A percentile compares a stretch with the other conserved stretches of the same genome.
These are phyloP conservation scores for Epistrophe eligans DNA, from an alignment of 2,888 invertebrate species.

Conservation along the genomic window DNA sequence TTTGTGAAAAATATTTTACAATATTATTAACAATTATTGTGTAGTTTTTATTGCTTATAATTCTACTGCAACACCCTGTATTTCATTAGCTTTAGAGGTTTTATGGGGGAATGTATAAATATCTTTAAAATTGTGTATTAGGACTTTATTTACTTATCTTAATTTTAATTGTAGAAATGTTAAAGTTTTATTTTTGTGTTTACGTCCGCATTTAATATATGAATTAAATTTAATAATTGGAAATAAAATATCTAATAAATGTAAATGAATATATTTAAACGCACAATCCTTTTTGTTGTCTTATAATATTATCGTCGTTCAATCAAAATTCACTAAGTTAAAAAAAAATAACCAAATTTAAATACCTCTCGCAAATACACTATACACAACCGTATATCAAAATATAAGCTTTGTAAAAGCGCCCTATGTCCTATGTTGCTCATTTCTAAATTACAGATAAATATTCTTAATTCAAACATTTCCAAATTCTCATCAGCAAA, in stretches of 20 bases:
- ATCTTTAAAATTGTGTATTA: slow-evolving; percentile 11
- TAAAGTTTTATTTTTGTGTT: background rate
- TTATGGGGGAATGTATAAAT: background rate
- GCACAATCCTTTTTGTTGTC: background rate
- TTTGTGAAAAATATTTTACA: slow-evolving; percentile 3
- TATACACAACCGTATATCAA: too few species aligned
- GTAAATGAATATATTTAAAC: background rate
- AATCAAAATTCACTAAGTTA: too few species aligned
- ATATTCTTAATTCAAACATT: too few species aligned
- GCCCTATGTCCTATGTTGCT: too few species aligned
- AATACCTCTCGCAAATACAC: too few species aligned
- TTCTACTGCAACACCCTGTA: slow-evolving; percentile 30
- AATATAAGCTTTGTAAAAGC: too few species aligned
- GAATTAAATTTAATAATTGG: background rate
- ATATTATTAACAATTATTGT: background rate
- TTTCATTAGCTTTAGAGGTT: slow-evolving; percentile 1
- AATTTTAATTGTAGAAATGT: slow-evolving; percentile 4
- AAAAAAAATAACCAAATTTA: too few species aligned
- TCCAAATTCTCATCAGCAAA: too few species aligned
- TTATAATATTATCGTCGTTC: too few species aligned
- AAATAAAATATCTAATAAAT: background rate
- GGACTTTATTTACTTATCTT: background rate
- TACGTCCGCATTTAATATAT: background rate
- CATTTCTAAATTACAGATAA: too few species aligned
- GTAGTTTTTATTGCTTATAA: background rate